Evolutionary conservation across 2,113 vertebrate species (phyloP).

Genomic region (Galemys pyrenaicus): DNA sequence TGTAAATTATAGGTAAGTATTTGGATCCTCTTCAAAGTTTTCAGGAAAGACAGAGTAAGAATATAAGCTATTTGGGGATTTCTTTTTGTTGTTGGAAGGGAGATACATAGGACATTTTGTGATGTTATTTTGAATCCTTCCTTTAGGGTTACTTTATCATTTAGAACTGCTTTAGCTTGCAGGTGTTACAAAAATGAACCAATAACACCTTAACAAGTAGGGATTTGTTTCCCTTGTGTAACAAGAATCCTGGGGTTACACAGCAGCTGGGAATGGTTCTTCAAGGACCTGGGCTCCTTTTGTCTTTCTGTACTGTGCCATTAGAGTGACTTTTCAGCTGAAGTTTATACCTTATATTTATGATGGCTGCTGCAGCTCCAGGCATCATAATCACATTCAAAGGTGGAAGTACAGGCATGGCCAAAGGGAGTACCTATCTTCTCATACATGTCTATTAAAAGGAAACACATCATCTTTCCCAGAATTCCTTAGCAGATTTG

Average conservation of each 20-base stretch:
- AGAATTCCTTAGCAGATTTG: neutral
- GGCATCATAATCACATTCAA: neutral
- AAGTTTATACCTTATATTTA: neutral
- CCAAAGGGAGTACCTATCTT: neutral
- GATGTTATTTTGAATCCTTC: constrained; percentile 25
- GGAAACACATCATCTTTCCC: neutral
- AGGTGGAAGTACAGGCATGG: neutral
- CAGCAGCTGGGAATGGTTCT: neutral
- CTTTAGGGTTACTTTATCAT: neutral
- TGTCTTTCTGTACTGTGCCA: neutral
- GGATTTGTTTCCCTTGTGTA: neutral
- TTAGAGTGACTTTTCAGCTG: neutral
- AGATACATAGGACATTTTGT: neutral
- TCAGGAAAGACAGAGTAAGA: neutral
- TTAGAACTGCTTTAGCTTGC: constrained; percentile 4
- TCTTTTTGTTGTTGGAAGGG: constrained; percentile 20
- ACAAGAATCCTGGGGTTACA: neutral
- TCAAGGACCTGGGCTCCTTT: neutral
- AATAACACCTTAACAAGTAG: neutral
- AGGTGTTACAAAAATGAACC: neutral
- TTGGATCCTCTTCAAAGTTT: constrained; percentile 15
- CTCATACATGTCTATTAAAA: neutral
- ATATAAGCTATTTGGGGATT: neutral
- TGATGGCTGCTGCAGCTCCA: neutral
- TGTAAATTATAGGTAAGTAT: neutral